These are phyloP conservation scores for Aethina tumida DNA, from an alignment of 1,140 invertebrate species.

Conservation along the genomic window DNA sequence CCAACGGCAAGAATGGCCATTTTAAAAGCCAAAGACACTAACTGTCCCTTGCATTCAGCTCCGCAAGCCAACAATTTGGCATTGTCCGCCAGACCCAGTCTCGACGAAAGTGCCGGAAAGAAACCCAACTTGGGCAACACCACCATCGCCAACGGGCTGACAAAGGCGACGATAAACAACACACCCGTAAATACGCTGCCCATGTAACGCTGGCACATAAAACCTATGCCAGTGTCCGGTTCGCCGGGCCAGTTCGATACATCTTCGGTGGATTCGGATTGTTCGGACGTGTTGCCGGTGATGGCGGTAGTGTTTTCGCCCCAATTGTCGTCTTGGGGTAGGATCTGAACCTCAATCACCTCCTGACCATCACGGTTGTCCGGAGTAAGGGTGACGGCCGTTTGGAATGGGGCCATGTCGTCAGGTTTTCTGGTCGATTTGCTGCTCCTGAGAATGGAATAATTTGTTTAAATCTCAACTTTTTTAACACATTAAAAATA, in stretches of 20 bases:
- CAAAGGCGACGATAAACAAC: constrained; percentile 71
- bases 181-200: constrained; percentile 65
- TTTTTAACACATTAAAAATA: not conserved
- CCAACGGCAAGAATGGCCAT: constrained; percentile 83
- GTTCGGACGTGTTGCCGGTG: constrained; percentile 93
- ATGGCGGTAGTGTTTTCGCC: constrained; percentile 95
- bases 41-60: constrained; percentile 71
- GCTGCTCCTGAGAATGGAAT: constrained; percentile 25
- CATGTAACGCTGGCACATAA: constrained; percentile 69
- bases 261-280: constrained; percentile 87
- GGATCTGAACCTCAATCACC: constrained; percentile 74
- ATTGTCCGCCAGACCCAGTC: constrained; percentile 46
- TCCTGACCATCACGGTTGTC: constrained; percentile 56
- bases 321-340: constrained; percentile 96
- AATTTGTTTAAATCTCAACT: not conserved
- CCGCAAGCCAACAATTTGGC: constrained; percentile 56
- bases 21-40: constrained; percentile 88
- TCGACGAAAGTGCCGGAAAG: constrained; percentile 48
- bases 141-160: constrained; percentile 91
- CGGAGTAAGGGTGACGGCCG: constrained; percentile 49
- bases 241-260: constrained; percentile 69
- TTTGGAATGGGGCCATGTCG: constrained; percentile 56
- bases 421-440: constrained; percentile 36
- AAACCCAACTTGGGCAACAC: constrained; percentile 82
- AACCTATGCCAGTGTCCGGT: constrained; percentile 58